These are phyloP conservation scores for Drosophila ananassae DNA, from an alignment of 1,140 invertebrate species.

Conservation along the genomic window DNA sequence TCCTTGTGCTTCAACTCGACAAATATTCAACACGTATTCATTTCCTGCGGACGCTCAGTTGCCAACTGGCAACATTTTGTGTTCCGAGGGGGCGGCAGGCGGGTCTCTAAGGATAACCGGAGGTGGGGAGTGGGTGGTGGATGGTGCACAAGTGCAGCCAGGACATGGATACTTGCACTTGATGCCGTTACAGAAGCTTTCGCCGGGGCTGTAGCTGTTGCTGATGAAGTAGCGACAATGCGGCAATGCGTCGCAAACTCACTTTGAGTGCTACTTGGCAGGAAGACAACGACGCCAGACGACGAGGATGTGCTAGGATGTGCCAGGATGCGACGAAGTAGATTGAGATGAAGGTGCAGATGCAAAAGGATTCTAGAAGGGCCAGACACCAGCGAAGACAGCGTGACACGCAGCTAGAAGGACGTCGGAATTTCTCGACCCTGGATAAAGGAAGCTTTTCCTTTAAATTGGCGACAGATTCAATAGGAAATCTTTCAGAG, in stretches of 20 bases:
- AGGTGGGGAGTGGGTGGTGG: neutral
- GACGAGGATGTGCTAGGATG: slow-evolving; percentile 8
- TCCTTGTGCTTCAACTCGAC: slow-evolving; percentile 80
- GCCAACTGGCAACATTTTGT: slow-evolving; percentile 75
- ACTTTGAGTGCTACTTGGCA: slow-evolving; percentile 79
- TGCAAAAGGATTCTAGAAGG: slow-evolving; percentile 22
- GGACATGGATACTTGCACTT: slow-evolving; percentile 79
- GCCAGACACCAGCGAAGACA: slow-evolving; percentile 33
- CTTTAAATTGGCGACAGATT: slow-evolving; percentile 26
- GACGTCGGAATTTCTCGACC: slow-evolving; percentile 15
- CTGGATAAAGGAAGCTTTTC: slow-evolving; percentile 36
- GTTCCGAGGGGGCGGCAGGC: slow-evolving; percentile 14
- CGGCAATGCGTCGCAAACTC: slow-evolving; percentile 81
- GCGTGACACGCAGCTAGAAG: slow-evolving; percentile 45
- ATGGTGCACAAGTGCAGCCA: slow-evolving; percentile 71
- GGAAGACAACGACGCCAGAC: slow-evolving; percentile 56
- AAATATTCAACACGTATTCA: slow-evolving; percentile 82
- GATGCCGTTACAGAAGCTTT: slow-evolving; percentile 42
- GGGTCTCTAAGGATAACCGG: neutral
- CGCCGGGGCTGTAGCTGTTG: slow-evolving; percentile 39
- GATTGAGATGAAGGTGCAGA: slow-evolving; percentile 20
- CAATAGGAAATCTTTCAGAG: slow-evolving; percentile 28
- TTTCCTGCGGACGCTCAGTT: slow-evolving; percentile 79
- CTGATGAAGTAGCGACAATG: slow-evolving; percentile 82
- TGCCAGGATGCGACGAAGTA: slow-evolving; percentile 9